Evolutionary conservation across 92 coral and sea anemone genomes (phyloP).

Genomic region (Phenganax stokvisi): DNA sequence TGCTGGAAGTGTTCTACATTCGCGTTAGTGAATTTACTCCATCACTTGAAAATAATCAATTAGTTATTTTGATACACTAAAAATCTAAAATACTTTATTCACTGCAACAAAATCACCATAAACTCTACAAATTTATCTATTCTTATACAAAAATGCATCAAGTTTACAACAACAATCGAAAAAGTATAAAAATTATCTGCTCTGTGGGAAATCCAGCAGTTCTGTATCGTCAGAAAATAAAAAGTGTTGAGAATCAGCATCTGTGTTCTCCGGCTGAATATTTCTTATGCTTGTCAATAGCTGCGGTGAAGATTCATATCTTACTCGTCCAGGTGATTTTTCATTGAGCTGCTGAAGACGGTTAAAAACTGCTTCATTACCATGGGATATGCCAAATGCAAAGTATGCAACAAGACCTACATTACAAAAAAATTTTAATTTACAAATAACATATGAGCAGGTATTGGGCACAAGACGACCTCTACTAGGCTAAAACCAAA

Average conservation of each 20-base stretch:
- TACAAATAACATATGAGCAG: not conserved
- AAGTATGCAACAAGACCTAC: slow-evolving; percentile 18
- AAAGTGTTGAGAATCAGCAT: slow-evolving; percentile 28
- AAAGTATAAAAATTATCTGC: not conserved
- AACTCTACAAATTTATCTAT: no score
- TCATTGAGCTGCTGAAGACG: not conserved
- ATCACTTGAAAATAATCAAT: no score
- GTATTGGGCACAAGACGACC: not conserved
- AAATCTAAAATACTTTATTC: no score
- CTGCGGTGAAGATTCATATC: slow-evolving; percentile 26
- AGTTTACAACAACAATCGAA: no score
- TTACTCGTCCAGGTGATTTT: not conserved
- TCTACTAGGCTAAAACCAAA: not conserved
- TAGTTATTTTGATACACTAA: no score
- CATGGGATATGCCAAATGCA: slow-evolving; percentile 17
- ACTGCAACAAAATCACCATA: no score
- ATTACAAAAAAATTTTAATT: not conserved
- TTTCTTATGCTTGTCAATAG: slow-evolving; percentile 5
- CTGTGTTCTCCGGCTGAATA: slow-evolving; percentile 22
- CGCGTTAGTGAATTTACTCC: no score
- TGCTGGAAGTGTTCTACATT: no score
- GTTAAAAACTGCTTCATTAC: slow-evolving; percentile 7
- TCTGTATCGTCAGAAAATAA: slow-evolving; percentile 24
- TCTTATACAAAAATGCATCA: no score
- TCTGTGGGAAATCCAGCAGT: slow-evolving; percentile 12